phyloP scores from a whole-genome alignment of 2,113 vertebrate species.

The Malurus cyaneus region DNA sequence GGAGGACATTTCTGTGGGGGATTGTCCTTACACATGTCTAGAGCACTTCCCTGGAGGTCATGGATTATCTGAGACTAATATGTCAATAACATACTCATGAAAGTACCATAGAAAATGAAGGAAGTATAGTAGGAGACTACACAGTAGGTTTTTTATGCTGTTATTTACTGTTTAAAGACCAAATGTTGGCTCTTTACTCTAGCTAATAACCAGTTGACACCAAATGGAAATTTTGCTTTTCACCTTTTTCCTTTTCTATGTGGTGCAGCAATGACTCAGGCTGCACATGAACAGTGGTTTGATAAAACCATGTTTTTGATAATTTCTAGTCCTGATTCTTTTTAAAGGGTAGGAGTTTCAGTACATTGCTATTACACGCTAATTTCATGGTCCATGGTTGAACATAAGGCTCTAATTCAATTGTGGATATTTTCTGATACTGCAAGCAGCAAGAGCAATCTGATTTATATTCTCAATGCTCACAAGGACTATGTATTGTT shows the following conservation, averaged over 20 bases:
- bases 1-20: fast-evolving
- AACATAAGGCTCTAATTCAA: conserved; percentile 74
- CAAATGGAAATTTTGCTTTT: neutral
- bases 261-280: neutral
- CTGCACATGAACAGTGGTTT: neutral
- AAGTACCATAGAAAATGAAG: neutral
- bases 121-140: neutral
- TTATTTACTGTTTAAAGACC: neutral
- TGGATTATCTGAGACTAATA: neutral
- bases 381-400: conserved; percentile 72
- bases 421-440: conserved; percentile 54
- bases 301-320: neutral
- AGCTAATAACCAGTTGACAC: neutral
- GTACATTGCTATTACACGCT: conserved; percentile 47
- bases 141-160: neutral
- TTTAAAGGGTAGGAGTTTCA: conserved; percentile 27
- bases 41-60: neutral
- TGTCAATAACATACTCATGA: neutral
- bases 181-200: neutral
- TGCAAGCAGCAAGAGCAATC: conserved; percentile 50
- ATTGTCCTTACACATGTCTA: neutral
- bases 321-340: conserved; percentile 29
- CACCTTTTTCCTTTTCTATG: neutral
- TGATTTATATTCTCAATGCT: conserved; percentile 63
- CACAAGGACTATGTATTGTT: conserved; percentile 26